Conservation (phyloP, 2,113 vertebrate species). For the Zapus hudsonius region DNA sequence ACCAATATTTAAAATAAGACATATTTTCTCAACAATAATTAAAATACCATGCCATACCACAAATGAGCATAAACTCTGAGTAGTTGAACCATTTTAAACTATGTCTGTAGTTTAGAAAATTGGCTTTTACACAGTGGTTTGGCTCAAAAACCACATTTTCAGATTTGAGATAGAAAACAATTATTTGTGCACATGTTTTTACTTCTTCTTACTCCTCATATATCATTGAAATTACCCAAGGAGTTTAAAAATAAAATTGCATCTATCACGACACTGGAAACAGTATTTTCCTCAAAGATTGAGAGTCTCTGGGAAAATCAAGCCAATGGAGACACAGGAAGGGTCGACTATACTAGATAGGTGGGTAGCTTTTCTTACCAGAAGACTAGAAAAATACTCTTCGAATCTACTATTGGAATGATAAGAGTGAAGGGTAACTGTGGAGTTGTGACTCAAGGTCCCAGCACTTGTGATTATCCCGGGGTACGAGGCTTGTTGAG, state of each 20-base stretch:
- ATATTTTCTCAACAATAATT: conserved; percentile 34
- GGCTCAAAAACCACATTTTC: conserved; percentile 53
- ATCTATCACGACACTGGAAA: background rate
- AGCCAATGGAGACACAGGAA: background rate
- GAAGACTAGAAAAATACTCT: background rate
- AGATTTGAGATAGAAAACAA: conserved; percentile 41
- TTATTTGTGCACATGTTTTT: conserved; percentile 29
- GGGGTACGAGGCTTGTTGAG: background rate
- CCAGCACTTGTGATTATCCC: background rate
- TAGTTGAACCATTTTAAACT: conserved; percentile 45
- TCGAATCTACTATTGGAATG: background rate
- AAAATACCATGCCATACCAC: conserved; percentile 37
- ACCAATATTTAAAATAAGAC: conserved; percentile 44
- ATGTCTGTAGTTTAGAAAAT: conserved; percentile 42
- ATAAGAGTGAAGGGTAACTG: background rate
- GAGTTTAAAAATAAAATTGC: conserved; percentile 4
- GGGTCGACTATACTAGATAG: background rate
- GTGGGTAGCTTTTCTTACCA: background rate
- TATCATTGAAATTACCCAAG: conserved; percentile 39
- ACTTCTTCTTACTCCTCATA: conserved; percentile 1
- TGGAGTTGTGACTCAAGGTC: background rate
- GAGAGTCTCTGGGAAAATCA: background rate
- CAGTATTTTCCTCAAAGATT: background rate
- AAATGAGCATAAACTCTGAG: background rate
- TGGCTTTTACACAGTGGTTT: conserved; percentile 49